phyloP scores from a whole-genome alignment of 2,888 invertebrate genomes.

The Ornithoptera priamus region DNA sequence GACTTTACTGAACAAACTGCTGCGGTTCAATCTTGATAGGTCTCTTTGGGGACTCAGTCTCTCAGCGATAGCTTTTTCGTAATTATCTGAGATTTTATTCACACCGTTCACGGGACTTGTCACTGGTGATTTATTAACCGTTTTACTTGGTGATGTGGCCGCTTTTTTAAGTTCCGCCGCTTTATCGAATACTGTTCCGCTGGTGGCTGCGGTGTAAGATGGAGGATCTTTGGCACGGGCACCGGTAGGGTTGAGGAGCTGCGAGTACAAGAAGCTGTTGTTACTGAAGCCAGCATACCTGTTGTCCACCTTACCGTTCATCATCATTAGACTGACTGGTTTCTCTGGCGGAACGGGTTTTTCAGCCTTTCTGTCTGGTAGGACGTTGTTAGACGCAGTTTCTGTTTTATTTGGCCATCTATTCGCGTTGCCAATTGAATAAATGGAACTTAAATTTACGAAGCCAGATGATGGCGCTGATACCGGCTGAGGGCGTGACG shows the following conservation, averaged over 20 bases:
- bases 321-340: constrained; percentile 73
- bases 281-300: constrained; percentile 65
- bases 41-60: constrained; percentile 66
- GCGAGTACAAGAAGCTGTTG: constrained; percentile 74
- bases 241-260: constrained; percentile 57
- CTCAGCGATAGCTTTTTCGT: constrained; percentile 71
- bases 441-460: constrained; percentile 74
- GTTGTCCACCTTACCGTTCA: constrained; percentile 71
- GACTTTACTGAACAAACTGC: constrained; percentile 69
- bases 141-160: constrained; percentile 54
- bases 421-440: constrained; percentile 61
- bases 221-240: constrained; percentile 67
- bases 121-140: constrained; percentile 48
- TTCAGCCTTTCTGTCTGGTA: constrained; percentile 61
- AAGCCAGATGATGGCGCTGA: constrained; percentile 45
- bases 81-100: constrained; percentile 75
- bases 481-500: constrained; percentile 41
- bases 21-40: constrained; percentile 57
- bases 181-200: constrained; percentile 56
- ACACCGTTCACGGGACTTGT: constrained; percentile 68
- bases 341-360: constrained; percentile 75
- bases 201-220: constrained; percentile 63
- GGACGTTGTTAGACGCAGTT: constrained; percentile 48
- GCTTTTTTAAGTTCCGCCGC: constrained; percentile 38
- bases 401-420: constrained; percentile 50